Conservation (phyloP, 2,888 invertebrate genomes). For the Melanotus villosus region DNA sequence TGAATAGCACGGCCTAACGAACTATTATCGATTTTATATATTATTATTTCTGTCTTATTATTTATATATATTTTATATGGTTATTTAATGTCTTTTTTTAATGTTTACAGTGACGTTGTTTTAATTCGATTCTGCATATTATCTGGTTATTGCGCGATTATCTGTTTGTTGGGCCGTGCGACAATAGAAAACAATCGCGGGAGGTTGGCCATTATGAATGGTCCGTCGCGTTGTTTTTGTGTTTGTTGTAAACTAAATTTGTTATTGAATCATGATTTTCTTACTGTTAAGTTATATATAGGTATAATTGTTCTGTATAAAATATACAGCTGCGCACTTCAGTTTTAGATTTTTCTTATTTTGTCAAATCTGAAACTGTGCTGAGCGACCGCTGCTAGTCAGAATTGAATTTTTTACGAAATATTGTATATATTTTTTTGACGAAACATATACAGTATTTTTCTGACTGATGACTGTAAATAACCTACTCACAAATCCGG, state of each 20-base stretch:
- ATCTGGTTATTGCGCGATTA: constrained; percentile 50
- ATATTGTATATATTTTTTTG: constrained; percentile 65
- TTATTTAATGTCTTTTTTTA: constrained; percentile 62
- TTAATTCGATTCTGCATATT: constrained; percentile 53
- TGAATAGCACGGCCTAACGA: constrained; percentile 49
- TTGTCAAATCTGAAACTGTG: constrained; percentile 63
- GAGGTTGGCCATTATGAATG: constrained; percentile 52
- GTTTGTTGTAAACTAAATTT: constrained; percentile 62
- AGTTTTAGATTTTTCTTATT: constrained; percentile 60
- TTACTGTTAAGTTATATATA: constrained; percentile 66
- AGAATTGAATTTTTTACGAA: constrained; percentile 59
- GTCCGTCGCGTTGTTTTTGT: constrained; percentile 55
- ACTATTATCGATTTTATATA: constrained; percentile 54
- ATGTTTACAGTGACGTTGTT: constrained; percentile 62
- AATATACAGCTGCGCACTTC: constrained; percentile 66
- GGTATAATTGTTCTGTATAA: constrained; percentile 66
- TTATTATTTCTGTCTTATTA: constrained; percentile 60
- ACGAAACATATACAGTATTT: constrained; percentile 65
- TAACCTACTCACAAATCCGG: constrained; percentile 45
- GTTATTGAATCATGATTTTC: constrained; percentile 61
- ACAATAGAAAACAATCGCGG: constrained; percentile 40
- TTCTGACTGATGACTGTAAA: constrained; percentile 60
- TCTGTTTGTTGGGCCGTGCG: constrained; percentile 60
- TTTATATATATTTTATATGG: constrained; percentile 64
- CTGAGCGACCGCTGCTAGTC: constrained; percentile 65